These are phyloP conservation scores for Argopecten irradians DNA, from an alignment of 1,140 invertebrate species.

Conservation along the genomic window DNA sequence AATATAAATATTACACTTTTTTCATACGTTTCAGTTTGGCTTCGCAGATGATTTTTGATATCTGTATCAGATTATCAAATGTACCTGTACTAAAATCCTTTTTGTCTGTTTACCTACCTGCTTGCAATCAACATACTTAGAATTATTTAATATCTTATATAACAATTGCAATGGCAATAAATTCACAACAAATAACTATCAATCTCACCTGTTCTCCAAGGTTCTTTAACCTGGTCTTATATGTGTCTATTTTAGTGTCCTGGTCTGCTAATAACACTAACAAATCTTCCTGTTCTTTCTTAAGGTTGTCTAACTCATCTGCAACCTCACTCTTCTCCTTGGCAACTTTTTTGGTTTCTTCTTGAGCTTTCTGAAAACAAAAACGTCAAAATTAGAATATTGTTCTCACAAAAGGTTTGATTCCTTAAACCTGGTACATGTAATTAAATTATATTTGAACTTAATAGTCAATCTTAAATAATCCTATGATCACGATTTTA, in stretches of 20 bases:
- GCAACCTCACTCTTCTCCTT: slow-evolving; percentile 66
- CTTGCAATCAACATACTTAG: no score
- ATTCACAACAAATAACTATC: neutral
- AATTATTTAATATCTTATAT: neutral
- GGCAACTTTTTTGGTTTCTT: slow-evolving; percentile 66
- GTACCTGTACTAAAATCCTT: no score
- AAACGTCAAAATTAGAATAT: neutral
- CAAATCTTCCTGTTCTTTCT: slow-evolving; percentile 94
- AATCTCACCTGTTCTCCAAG: slow-evolving; percentile 83
- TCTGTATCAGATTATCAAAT: no score
- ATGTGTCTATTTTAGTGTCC: slow-evolving; percentile 85
- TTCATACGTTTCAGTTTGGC: no score
- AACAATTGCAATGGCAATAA: neutral
- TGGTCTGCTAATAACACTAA: slow-evolving; percentile 90
- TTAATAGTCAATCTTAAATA: no score
- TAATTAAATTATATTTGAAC: no score
- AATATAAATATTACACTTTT: no score
- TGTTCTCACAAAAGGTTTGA: no score
- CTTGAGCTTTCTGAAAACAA: slow-evolving; percentile 70
- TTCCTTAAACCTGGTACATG: no score
- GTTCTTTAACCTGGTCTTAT: slow-evolving; percentile 83
- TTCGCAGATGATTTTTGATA: no score
- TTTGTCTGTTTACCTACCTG: no score
- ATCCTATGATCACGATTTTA: no score
- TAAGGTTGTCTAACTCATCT: slow-evolving; percentile 83